Conservation (phyloP, 2,888 invertebrate genomes). For the Tolmerus cingulatus region DNA sequence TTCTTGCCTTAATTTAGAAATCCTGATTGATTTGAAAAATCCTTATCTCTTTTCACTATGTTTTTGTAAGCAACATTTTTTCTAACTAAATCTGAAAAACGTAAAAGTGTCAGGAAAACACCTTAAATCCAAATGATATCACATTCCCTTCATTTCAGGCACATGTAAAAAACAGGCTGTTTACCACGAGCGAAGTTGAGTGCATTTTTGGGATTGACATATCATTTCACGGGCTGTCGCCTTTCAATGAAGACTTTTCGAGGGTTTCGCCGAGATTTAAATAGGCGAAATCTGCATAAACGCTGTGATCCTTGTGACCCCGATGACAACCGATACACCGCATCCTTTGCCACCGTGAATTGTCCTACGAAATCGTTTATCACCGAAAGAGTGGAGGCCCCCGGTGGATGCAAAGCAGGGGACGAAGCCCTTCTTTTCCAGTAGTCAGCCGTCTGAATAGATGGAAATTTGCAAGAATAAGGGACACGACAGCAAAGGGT, state of each 20-base stretch:
- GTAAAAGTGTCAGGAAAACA: neutral
- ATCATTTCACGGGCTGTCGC: constrained; percentile 65
- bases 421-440: constrained; percentile 24
- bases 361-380: constrained; percentile 13
- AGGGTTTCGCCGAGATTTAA: constrained; percentile 26
- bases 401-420: constrained; percentile 10
- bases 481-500: constrained; percentile 22
- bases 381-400: neutral
- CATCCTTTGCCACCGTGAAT: constrained; percentile 5
- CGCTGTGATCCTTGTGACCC: constrained; percentile 30
- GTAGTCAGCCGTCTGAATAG: constrained; percentile 10
- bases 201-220: constrained; percentile 63
- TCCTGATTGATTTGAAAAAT: too few relatives aligned
- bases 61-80: neutral
- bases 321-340: constrained; percentile 38
- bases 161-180: neutral
- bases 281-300: constrained; percentile 47
- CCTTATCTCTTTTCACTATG: too few relatives aligned
- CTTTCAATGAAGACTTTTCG: constrained; percentile 61
- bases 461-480: constrained; percentile 29
- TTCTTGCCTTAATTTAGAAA: too few relatives aligned
- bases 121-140: neutral
- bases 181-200: constrained; percentile 45
- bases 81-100: neutral
- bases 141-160: neutral